Base-by-base conservation (phyloP, 1,140 invertebrate species). In the Lethocerus indicus region DNA sequence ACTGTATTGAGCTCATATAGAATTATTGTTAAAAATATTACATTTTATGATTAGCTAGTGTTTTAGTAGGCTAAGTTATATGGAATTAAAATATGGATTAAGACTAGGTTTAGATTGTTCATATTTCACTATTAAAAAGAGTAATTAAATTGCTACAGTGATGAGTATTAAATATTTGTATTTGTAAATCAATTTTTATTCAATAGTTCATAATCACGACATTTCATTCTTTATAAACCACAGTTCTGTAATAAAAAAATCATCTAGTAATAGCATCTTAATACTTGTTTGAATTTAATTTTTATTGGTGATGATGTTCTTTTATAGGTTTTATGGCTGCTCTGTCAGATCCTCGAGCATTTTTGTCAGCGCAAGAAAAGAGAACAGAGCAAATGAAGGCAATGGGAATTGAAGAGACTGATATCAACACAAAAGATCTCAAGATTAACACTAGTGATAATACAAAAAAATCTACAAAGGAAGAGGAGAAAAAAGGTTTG, bases 241-340 rank as follows among this genome's bases (percentile, higher is more conserved):
- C n/a, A n/a, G n/a, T n/a, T n/a, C n/a, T n/a, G n/a, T n/a, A n/a
- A n/a, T n/a, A n/a, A n/a, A n/a, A n/a, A n/a, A n/a, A n/a, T n/a
- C n/a, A n/a, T n/a, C n/a, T n/a, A n/a, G n/a, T n/a, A n/a, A n/a
- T n/a, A n/a, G n/a, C n/a, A n/a, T n/a, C n/a, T n/a, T n/a, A n/a
- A n/a, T n/a, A n/a, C n/a, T n/a, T n/a, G n/a, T n/a, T n/a, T n/a
- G n/a, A n/a, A n/a, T n/a, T n/a, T n/a, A n/a, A n/a, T n/a, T n/a
- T n/a, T n/a, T n/a, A n/a, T n/a, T n/a, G n/a, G n/a, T n/a, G n/a
- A n/a, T n/a, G n/a, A 24, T n/a, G 13, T 47, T 56, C 47, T 49
- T 51, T 65, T 64, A 2, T 59, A 87, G 92, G 94, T 65, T 86
- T 98, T 61, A 98, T 98, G 83, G 92, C 94, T 56, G 93, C 94